A percentile compares a stretch with the other conserved stretches of the same genome.
These are phyloP conservation scores for Gila robusta DNA, from an alignment of 2,797 vertebrate genomes.

Conservation along the genomic window DNA sequence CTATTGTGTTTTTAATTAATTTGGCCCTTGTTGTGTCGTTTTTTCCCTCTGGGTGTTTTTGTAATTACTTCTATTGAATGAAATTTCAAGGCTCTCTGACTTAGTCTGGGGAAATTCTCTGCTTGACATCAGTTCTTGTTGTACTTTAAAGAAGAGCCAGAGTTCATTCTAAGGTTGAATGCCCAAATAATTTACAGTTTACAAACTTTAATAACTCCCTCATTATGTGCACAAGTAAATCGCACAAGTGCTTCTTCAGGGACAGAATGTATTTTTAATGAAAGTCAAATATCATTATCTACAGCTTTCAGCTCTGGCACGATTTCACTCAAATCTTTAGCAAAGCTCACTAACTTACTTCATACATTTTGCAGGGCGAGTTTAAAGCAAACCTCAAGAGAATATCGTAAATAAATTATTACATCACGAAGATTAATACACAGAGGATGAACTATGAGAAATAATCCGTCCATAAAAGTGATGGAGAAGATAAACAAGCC, in stretches of 20 bases:
- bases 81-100: constrained; percentile 40
- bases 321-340: neutral
- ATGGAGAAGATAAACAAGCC: neutral
- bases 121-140: constrained; percentile 21
- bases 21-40: constrained; percentile 46
- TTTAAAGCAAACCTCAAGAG: neutral
- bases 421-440: neutral
- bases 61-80: constrained; percentile 53
- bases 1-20: constrained; percentile 44
- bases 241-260: neutral
- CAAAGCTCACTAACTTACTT: neutral
- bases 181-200: constrained; percentile 10
- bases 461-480: neutral
- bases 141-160: constrained; percentile 22
- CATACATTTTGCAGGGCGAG: neutral
- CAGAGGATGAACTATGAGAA: neutral
- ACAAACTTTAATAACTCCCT: constrained; percentile 19
- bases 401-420: neutral
- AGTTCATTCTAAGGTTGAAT: constrained; percentile 28
- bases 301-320: neutral
- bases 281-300: constrained; percentile 18
- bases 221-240: neutral
- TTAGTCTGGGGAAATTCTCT: constrained; percentile 22
- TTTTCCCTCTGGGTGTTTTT: constrained; percentile 35
- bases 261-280: constrained; percentile 24